Conservation (phyloP, 2,888 invertebrate species). For the Epistrophella euchroma region DNA sequence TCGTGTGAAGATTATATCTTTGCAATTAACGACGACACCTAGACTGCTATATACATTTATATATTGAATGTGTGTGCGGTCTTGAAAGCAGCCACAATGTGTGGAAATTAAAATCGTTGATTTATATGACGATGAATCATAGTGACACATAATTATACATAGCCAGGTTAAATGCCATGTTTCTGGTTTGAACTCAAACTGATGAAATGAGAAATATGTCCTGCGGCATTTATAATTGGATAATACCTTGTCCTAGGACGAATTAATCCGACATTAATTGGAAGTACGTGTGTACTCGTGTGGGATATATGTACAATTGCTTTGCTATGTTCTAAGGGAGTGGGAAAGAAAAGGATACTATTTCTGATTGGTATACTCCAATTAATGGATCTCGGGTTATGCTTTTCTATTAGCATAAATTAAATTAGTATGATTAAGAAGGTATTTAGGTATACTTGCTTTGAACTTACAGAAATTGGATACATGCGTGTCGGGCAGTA, state of each 20-base stretch:
- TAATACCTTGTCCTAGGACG: slow-evolving; percentile 35
- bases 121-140: slow-evolving; percentile 56
- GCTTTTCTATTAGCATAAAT: slow-evolving; percentile 20
- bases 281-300: background rate
- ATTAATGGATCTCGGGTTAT: background rate
- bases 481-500: background rate
- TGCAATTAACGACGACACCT: slow-evolving; percentile 45
- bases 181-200: background rate
- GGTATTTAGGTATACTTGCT: slow-evolving; percentile 1
- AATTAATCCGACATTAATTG: slow-evolving; percentile 54
- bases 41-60: background rate
- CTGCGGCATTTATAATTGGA: slow-evolving; percentile 50
- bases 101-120: slow-evolving; percentile 42
- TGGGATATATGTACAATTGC: background rate
- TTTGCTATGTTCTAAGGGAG: background rate
- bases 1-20: slow-evolving; percentile 46
- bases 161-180: slow-evolving; percentile 42
- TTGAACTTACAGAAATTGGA: background rate
- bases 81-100: slow-evolving; percentile 2
- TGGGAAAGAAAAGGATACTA: background rate
- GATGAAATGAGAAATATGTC: slow-evolving; percentile 30
- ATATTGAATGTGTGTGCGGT: background rate
- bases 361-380: background rate
- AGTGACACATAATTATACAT: slow-evolving; percentile 64
- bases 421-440: background rate